phyloP scores from a whole-genome alignment of 2,797 vertebrate species.

The Cyprinella venusta region DNA sequence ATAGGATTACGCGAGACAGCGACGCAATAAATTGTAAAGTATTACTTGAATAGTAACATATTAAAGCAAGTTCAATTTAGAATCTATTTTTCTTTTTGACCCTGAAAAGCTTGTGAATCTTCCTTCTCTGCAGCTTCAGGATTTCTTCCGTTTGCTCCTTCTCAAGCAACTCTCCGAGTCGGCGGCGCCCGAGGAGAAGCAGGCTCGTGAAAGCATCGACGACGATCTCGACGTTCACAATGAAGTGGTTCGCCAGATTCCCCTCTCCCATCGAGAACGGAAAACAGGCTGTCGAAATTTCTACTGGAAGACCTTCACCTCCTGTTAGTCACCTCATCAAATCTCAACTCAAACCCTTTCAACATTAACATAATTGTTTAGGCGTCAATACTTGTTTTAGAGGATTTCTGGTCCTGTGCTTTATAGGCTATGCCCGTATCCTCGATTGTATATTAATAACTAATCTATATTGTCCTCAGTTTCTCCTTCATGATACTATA shows the following conservation, averaged over 20 bases:
- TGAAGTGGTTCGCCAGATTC: conserved; percentile 70
- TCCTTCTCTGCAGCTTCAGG: conserved; percentile 61
- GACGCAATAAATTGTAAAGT: not conserved
- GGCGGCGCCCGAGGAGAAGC: conserved; percentile 48
- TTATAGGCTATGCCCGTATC: not conserved
- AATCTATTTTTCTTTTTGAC: not conserved
- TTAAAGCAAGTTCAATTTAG: not conserved
- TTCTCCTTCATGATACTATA: not conserved
- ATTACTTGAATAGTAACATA: not conserved
- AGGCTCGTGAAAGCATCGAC: conserved; percentile 47
- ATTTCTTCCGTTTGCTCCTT: conserved; percentile 64
- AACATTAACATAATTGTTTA: not conserved
- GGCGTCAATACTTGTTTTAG: not conserved
- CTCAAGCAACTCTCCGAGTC: conserved; percentile 66
- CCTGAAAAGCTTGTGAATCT: too few relatives aligned
- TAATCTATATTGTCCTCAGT: not conserved
- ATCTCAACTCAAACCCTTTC: not conserved
- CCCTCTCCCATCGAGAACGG: conserved; percentile 73
- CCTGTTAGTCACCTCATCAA: conserved; percentile 68
- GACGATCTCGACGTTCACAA: conserved; percentile 54
- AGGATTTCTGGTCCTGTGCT: not conserved
- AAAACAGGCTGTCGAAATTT: conserved; percentile 83
- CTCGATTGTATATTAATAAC: not conserved
- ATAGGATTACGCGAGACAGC: too few relatives aligned
- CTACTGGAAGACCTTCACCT: conserved; percentile 86